These are phyloP conservation scores for Hirudinaria manillensis DNA, from an alignment of 2,888 invertebrate species.

Conservation along the genomic window DNA sequence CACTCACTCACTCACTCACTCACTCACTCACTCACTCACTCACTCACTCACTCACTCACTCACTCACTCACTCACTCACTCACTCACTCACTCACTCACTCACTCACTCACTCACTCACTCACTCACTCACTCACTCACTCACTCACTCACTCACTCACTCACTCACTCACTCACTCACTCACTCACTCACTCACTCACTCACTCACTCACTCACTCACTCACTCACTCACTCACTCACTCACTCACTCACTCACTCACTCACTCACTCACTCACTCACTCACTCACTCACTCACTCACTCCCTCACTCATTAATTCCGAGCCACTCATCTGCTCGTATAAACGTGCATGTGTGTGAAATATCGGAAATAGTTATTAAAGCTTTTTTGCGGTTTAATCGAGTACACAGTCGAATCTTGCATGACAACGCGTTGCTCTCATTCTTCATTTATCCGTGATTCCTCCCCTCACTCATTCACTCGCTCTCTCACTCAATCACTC, in stretches of 20 bases:
- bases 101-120: slow-evolving; percentile 20
- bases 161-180: slow-evolving; percentile 8
- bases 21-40: too few relatives aligned
- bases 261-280: slow-evolving; percentile 3
- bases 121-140: slow-evolving; percentile 15
- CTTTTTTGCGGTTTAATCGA: too few relatives aligned
- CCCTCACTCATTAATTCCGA: neutral
- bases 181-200: slow-evolving; percentile 11
- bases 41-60: too few relatives aligned
- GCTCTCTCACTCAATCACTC: too few relatives aligned
- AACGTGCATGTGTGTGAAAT: too few relatives aligned
- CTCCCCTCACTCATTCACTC: too few relatives aligned
- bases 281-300: slow-evolving; percentile 4
- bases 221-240: slow-evolving; percentile 10
- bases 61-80: neutral
- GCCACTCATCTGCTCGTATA: too few relatives aligned
- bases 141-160: slow-evolving; percentile 11
- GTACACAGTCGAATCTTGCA: too few relatives aligned
- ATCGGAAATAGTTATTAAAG: too few relatives aligned
- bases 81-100: slow-evolving; percentile 11
- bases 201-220: slow-evolving; percentile 11
- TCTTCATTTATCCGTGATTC: too few relatives aligned
- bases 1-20: neutral
- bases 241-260: slow-evolving; percentile 5
- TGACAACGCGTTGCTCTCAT: too few relatives aligned